Evolutionary conservation across 1,140 invertebrate species (phyloP).

Genomic region (Dinoponera quadriceps): DNA sequence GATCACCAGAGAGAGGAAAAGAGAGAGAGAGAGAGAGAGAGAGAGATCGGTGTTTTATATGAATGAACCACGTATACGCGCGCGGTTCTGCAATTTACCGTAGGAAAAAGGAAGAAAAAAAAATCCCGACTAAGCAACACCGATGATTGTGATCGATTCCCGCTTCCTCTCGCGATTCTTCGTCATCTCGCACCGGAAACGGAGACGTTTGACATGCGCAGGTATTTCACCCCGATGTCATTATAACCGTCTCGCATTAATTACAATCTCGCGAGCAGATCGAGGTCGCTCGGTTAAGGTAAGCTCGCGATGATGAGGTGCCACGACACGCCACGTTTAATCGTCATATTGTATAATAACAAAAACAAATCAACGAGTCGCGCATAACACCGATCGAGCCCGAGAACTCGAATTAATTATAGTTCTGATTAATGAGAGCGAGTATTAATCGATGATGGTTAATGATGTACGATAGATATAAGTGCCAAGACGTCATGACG

Average conservation of each 20-base stretch:
- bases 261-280: constrained; percentile 42
- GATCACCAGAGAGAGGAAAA: not conserved
- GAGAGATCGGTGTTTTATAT: not conserved
- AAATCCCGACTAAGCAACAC: not conserved
- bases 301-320: not conserved
- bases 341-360: not conserved
- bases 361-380: no score
- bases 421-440: no score
- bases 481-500: no score
- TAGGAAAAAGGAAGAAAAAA: not conserved
- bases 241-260: not conserved
- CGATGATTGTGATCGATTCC: constrained; percentile 2
- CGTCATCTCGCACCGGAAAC: not conserved
- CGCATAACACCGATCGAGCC: no score
- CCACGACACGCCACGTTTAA: not conserved
- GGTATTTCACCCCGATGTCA: constrained; percentile 32
- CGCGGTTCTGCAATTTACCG: not conserved
- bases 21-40: no score
- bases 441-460: no score
- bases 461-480: no score
- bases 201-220: not conserved
- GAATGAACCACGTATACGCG: constrained; percentile 7
- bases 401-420: no score
- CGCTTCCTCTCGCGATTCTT: not conserved
- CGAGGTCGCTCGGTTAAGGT: not conserved